Percentiles rank a stretch among this genome's conserved stretches.
phyloP scores from a whole-genome alignment of 2,888 invertebrate genomes.

The Caenorhabditis doughertyi region DNA sequence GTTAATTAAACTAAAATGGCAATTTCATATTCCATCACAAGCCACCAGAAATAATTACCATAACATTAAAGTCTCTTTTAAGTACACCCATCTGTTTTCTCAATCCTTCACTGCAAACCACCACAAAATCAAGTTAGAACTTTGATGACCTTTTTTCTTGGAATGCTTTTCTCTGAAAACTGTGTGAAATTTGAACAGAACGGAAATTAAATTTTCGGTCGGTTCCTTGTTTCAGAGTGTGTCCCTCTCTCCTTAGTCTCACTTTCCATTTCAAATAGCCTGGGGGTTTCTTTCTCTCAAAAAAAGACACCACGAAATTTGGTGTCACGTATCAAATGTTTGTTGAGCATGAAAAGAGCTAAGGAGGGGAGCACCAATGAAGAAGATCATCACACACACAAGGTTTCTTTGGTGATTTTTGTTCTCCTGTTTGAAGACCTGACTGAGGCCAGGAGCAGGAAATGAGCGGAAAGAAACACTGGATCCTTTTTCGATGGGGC shows the following conservation, averaged over 20 bases:
- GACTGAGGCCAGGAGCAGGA: conserved; percentile 20
- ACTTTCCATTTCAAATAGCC: conserved; percentile 32
- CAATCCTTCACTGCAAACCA: neutral
- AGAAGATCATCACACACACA: conserved; percentile 25
- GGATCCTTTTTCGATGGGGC: conserved; percentile 18
- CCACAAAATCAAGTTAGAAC: neutral
- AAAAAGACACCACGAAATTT: neutral
- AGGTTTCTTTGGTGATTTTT: conserved; percentile 33
- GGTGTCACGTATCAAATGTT: conserved; percentile 59
- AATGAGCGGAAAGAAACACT: conserved; percentile 29
- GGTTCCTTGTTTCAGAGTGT: conserved; percentile 48
- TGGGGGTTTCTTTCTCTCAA: neutral
- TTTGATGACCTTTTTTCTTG: conserved; percentile 37
- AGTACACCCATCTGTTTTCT: no score
- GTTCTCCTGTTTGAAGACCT: conserved; percentile 22
- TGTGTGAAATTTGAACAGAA: conserved; percentile 37
- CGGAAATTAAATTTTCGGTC: conserved; percentile 48
- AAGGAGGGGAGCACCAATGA: conserved; percentile 12
- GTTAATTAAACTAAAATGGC: no score
- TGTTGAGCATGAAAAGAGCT: conserved; percentile 39
- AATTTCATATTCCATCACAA: no score
- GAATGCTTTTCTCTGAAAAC: conserved; percentile 2
- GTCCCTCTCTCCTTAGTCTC: neutral
- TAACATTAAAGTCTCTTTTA: no score
- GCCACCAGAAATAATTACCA: no score